phyloP scores from a whole-genome alignment of 2,888 invertebrate genomes.

The Caenorhabditis wallacei region DNA sequence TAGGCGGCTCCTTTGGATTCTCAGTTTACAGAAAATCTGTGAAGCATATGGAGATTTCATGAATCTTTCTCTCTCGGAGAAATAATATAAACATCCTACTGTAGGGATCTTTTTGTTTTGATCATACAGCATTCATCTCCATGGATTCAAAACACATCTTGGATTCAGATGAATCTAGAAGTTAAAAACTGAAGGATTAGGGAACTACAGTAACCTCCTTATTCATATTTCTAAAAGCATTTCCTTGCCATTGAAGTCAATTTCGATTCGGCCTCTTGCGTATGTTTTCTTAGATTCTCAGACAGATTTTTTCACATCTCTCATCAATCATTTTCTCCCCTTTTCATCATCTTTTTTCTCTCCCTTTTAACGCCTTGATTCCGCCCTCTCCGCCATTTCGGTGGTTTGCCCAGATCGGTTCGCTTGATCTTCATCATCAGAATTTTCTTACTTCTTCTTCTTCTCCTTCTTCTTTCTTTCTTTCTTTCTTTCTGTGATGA shows the following conservation, averaged over 20 bases:
- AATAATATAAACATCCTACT: too few species aligned
- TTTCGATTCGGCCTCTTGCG: not conserved
- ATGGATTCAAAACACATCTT: too few species aligned
- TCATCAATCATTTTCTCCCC: constrained; percentile 50
- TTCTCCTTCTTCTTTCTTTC: too few species aligned
- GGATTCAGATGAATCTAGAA: too few species aligned
- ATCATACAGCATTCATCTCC: too few species aligned
- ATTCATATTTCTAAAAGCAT: too few species aligned
- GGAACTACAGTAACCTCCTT: too few species aligned
- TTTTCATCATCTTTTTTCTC: constrained; percentile 35
- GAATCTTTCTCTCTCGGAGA: not conserved
- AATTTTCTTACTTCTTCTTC: constrained; percentile 17
- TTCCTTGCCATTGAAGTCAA: too few species aligned
- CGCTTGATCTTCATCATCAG: constrained; percentile 51
- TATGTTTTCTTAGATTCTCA: constrained; percentile 10
- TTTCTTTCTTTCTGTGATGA: constrained; percentile 14
- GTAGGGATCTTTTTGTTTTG: too few species aligned
- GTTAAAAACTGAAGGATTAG: too few species aligned
- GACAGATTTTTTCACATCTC: constrained; percentile 33
- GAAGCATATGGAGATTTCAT: constrained; percentile 18
- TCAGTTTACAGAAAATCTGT: constrained; percentile 20
- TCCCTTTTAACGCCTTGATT: constrained; percentile 19
- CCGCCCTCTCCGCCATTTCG: constrained; percentile 22
- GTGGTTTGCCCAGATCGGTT: constrained; percentile 43
- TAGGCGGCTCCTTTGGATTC: constrained; percentile 23